Percentiles rank a stretch among this genome's conserved stretches.
These are phyloP conservation scores for Oriolus oriolus DNA, from an alignment of 2,113 vertebrate species.

Conservation along the genomic window DNA sequence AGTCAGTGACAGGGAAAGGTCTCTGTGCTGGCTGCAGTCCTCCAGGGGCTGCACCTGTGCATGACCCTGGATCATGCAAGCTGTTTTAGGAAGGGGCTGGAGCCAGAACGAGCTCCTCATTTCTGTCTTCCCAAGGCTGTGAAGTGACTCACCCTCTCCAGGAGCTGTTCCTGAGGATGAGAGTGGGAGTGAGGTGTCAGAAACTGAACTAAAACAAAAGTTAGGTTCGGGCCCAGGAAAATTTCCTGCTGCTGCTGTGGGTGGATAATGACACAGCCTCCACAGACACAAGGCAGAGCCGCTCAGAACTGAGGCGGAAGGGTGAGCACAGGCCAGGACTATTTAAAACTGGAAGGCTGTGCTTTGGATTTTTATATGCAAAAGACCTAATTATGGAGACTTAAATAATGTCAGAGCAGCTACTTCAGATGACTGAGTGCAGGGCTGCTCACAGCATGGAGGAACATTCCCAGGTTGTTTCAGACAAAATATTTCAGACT, in stretches of 20 bases:
- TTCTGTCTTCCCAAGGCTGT: neutral
- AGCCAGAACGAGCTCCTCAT: neutral
- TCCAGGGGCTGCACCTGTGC: neutral
- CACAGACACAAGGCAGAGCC: neutral
- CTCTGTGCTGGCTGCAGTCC: neutral
- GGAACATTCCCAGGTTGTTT: neutral
- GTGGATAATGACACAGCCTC: slow-evolving; percentile 46
- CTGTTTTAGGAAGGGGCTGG: neutral
- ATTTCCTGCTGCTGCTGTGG: neutral
- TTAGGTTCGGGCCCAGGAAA: neutral
- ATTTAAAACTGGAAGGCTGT: slow-evolving; percentile 14
- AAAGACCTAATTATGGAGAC: slow-evolving; percentile 28
- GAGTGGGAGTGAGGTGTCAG: slow-evolving; percentile 6
- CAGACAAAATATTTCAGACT: neutral
- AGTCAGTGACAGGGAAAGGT: neutral
- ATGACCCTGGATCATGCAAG: rapidly evolving
- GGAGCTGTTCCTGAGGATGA: neutral
- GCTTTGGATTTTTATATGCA: neutral
- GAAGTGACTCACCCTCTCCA: slow-evolving; percentile 21
- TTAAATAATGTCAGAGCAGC: slow-evolving; percentile 10
- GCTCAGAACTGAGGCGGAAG: neutral
- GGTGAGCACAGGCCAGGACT: neutral
- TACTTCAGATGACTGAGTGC: neutral
- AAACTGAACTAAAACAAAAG: slow-evolving; percentile 12
- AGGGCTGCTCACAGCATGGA: neutral